phyloP scores from a whole-genome alignment of 2,888 invertebrate species.

The Tetragonula carbonaria region DNA sequence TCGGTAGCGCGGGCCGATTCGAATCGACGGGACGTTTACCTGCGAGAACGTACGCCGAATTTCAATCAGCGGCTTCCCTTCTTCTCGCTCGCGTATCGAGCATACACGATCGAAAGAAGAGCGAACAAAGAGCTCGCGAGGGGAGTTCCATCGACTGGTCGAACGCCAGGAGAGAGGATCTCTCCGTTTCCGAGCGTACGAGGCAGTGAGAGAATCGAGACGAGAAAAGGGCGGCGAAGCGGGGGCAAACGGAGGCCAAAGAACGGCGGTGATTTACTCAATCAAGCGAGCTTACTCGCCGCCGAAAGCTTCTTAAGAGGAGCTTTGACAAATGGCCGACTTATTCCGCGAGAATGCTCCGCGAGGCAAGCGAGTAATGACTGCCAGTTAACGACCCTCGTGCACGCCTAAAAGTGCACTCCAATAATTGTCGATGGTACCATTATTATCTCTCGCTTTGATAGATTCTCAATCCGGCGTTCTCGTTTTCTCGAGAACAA shows the following conservation, averaged over 20 bases:
- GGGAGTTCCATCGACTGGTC: not conserved
- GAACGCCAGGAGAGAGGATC: not conserved
- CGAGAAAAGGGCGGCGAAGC: slow-evolving; percentile 5
- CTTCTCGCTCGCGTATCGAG: not conserved
- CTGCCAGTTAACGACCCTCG: slow-evolving; percentile 11
- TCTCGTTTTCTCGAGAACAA: not conserved
- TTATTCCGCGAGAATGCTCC: slow-evolving; percentile 58
- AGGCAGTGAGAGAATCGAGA: not conserved
- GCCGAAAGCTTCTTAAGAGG: slow-evolving; percentile 47
- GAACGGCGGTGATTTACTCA: slow-evolving; percentile 66
- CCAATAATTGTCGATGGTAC: slow-evolving; percentile 22
- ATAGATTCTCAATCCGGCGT: slow-evolving; percentile 13
- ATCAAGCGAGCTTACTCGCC: slow-evolving; percentile 57
- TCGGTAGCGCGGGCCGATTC: slow-evolving; percentile 46
- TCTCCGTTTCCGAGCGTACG: slow-evolving; percentile 2
- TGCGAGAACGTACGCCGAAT: slow-evolving; percentile 70
- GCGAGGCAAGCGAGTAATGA: slow-evolving; percentile 30
- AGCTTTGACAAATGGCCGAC: slow-evolving; percentile 63
- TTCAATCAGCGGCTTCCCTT: slow-evolving; percentile 61
- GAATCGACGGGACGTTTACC: slow-evolving; percentile 60
- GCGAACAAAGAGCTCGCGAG: slow-evolving; percentile 7
- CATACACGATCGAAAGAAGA: slow-evolving; percentile 9
- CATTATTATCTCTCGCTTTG: not conserved
- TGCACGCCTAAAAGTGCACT: slow-evolving; percentile 46
- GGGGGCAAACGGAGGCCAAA: slow-evolving; percentile 16